A percentile compares a stretch with the other conserved stretches of the same genome.
phyloP scores from a whole-genome alignment of 2,113 vertebrate genomes.

The Oxyura jamaicensis region DNA sequence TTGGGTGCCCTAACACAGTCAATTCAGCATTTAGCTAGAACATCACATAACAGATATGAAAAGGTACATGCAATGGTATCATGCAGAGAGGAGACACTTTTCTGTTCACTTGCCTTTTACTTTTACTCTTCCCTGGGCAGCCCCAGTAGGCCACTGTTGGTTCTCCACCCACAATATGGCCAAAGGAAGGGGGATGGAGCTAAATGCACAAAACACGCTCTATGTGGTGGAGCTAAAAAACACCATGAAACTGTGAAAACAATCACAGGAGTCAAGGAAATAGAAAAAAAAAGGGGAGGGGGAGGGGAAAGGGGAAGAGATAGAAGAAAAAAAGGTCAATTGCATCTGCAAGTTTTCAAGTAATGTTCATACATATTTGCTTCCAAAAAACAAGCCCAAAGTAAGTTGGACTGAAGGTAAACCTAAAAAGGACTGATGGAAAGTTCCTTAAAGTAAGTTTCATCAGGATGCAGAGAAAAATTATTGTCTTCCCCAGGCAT shows the following conservation, averaged over 20 bases:
- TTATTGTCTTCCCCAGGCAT: neutral
- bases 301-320: too few relatives aligned
- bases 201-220: neutral
- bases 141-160: neutral
- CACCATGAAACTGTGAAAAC: neutral
- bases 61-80: neutral
- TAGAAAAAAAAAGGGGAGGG: neutral
- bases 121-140: neutral
- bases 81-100: neutral
- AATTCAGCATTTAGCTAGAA: neutral
- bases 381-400: neutral
- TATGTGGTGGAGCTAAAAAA: neutral
- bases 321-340: neutral
- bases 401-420: neutral
- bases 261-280: neutral
- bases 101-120: neutral
- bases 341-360: neutral
- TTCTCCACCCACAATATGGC: neutral
- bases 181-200: neutral
- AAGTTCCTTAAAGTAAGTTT: neutral
- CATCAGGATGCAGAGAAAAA: neutral
- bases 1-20: neutral
- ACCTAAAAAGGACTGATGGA: neutral
- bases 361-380: rapidly evolving
- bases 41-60: neutral